Percentiles rank a stretch among this genome's conserved stretches.
These are phyloP conservation scores for Montipora sp. DNA, from an alignment of 64 coral and sea anemone genomes.

Conservation along the genomic window DNA sequence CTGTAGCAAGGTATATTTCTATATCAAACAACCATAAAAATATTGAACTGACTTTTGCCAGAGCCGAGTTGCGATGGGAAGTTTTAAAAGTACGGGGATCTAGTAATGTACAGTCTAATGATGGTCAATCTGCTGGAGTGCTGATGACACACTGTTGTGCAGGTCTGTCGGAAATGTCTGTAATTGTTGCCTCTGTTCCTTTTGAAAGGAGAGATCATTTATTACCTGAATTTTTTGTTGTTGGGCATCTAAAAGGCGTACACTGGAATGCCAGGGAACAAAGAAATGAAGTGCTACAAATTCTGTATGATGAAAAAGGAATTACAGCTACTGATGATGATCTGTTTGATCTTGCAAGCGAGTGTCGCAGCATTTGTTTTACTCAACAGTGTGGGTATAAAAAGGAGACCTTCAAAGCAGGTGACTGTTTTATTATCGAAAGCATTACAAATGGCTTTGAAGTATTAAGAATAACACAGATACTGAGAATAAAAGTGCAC, in stretches of 20 bases:
- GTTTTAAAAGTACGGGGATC: constrained; percentile 26
- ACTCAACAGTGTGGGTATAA: neutral
- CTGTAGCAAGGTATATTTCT: constrained; percentile 45
- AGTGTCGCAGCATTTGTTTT: neutral
- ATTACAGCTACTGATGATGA: neutral
- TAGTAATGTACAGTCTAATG: neutral
- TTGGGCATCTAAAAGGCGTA: neutral
- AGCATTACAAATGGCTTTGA: too few species aligned
- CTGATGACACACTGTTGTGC: neutral
- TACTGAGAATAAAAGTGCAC: too few species aligned
- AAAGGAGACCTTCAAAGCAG: neutral
- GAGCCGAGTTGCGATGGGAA: constrained; percentile 24
- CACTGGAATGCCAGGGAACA: neutral
- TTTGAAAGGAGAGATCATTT: neutral
- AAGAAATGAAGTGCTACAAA: neutral
- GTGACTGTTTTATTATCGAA: neutral
- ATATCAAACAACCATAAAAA: constrained; percentile 35
- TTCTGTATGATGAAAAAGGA: neutral
- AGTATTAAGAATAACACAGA: too few species aligned
- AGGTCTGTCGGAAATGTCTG: neutral
- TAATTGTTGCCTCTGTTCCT: neutral
- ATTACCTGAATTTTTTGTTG: neutral
- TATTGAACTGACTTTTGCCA: constrained; percentile 36
- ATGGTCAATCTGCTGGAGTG: too few species aligned
- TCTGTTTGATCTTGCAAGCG: neutral